phyloP scores from a whole-genome alignment of 1,140 invertebrate species.

The Drosophila ficusphila region DNA sequence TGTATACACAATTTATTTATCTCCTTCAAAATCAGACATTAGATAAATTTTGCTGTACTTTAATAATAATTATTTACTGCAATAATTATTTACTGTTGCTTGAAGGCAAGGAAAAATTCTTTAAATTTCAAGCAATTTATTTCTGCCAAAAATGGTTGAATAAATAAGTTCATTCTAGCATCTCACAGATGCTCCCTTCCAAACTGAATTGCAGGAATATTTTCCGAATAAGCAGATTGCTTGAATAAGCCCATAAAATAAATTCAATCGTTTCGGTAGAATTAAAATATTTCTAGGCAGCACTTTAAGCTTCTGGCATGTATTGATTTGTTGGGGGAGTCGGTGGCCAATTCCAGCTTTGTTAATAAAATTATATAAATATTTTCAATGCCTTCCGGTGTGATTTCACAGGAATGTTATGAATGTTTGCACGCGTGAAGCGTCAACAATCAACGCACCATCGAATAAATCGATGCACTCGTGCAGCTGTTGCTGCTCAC shows the following conservation, averaged over 20 bases:
- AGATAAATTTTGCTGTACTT: too few species aligned
- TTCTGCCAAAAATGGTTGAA: not conserved
- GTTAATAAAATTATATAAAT: slow-evolving; percentile 38
- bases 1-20: too few species aligned
- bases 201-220: not conserved
- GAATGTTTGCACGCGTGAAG: slow-evolving; percentile 28
- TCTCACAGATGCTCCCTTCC: not conserved
- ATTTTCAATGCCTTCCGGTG: slow-evolving; percentile 16
- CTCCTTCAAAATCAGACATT: too few species aligned
- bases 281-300: not conserved
- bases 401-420: slow-evolving; percentile 24
- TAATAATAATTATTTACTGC: too few species aligned
- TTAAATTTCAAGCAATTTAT: slow-evolving; percentile 1
- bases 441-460: slow-evolving; percentile 26
- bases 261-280: slow-evolving; percentile 4
- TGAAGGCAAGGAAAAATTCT: not conserved
- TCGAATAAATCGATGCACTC: slow-evolving; percentile 25
- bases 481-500: slow-evolving; percentile 40
- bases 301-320: not conserved
- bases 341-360: not conserved
- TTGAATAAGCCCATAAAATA: slow-evolving; percentile 4
- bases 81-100: too few species aligned
- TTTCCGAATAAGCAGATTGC: not conserved
- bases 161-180: slow-evolving; percentile 13
- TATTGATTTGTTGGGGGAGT: not conserved